Evolutionary conservation across 2,113 vertebrate species (phyloP).

Genomic region (Columbina picui): DNA sequence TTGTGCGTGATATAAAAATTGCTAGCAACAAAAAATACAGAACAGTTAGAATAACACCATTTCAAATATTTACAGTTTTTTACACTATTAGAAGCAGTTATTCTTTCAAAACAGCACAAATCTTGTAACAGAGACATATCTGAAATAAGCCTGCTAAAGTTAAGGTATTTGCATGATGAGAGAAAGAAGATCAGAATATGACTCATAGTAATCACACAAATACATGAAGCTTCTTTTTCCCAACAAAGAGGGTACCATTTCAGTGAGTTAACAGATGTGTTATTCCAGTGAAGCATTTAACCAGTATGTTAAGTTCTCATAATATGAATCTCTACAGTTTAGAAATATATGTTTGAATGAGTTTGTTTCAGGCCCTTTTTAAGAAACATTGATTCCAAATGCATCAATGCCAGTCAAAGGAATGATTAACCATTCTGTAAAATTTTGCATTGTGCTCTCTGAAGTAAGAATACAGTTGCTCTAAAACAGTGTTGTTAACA

Average conservation of each 20-base stretch:
- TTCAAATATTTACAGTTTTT: conserved; percentile 57
- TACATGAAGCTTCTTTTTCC: background rate
- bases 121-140: background rate
- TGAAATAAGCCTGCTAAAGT: background rate
- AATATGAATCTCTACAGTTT: background rate
- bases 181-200: background rate
- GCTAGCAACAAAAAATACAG: conserved; percentile 45
- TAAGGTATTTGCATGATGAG: background rate
- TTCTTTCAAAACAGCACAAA: conserved; percentile 6
- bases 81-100: conserved; percentile 1
- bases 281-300: background rate
- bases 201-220: background rate
- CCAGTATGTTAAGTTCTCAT: background rate
- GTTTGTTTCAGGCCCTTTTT: conserved; percentile 7
- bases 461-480: conserved; percentile 88
- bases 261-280: background rate
- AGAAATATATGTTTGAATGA: conserved; percentile 9
- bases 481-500: conserved; percentile 87
- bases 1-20: conserved; percentile 59
- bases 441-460: conserved; percentile 91
- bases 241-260: background rate
- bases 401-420: conserved; percentile 88
- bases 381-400: background rate
- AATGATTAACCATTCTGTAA: conserved; percentile 89
- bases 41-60: conserved; percentile 48